phyloP scores from a whole-genome alignment of 2,888 invertebrate species.

The Crossocerus cetratus region DNA sequence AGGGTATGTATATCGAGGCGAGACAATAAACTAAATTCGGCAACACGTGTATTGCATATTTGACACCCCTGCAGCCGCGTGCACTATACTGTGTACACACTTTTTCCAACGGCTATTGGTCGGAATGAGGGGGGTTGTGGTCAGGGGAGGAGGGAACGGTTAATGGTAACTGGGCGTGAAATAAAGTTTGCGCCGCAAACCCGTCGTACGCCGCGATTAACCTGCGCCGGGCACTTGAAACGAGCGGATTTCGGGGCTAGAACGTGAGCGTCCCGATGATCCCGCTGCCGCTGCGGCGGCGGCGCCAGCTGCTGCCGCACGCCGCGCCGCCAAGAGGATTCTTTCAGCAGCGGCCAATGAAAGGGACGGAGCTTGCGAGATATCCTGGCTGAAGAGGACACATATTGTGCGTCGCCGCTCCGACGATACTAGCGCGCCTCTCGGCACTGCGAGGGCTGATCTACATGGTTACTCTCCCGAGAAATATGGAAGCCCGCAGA shows the following conservation, averaged over 20 bases:
- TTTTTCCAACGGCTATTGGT: constrained; percentile 27
- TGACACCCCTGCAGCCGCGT: constrained; percentile 18
- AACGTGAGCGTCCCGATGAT: no score
- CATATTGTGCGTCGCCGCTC: no score
- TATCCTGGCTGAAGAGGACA: no score
- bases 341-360: no score
- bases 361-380: no score
- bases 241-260: constrained; percentile 12
- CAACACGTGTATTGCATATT: constrained; percentile 3
- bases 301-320: no score
- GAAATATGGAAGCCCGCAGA: no score
- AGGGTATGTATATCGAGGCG: neutral
- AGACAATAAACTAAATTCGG: constrained; percentile 3
- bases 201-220: constrained; percentile 43
- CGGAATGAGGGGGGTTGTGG: constrained; percentile 6
- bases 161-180: constrained; percentile 40
- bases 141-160: neutral
- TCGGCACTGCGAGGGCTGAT: no score
- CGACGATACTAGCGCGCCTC: no score
- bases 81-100: constrained; percentile 15
- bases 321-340: no score
- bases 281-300: no score
- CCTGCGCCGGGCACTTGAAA: constrained; percentile 35
- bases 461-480: no score
- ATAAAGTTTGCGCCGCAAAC: constrained; percentile 56